These are phyloP conservation scores for Sphaeridia pumilis DNA, from an alignment of 2,888 invertebrate genomes.

Conservation along the genomic window DNA sequence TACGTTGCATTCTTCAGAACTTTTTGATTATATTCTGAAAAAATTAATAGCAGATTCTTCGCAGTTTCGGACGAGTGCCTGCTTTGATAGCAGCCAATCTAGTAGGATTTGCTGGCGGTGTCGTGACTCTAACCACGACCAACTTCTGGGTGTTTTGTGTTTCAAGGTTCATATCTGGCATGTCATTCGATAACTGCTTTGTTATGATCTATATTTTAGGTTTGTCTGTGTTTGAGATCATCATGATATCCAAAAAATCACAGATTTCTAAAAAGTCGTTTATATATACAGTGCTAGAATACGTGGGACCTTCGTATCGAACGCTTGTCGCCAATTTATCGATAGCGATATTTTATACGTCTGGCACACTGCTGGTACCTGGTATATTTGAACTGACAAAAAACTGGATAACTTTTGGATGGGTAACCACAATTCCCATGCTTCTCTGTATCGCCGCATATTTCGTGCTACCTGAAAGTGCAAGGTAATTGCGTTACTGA, in stretches of 20 bases:
- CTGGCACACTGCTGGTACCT: constrained; percentile 64
- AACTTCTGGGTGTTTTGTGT: constrained; percentile 65
- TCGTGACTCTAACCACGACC: constrained; percentile 56
- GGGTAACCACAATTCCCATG: constrained; percentile 67
- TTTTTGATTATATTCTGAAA: too few relatives aligned
- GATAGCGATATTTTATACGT: constrained; percentile 74
- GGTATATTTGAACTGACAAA: constrained; percentile 71
- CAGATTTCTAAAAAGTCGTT: too few relatives aligned
- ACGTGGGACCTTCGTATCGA: constrained; percentile 79
- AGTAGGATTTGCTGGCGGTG: constrained; percentile 56
- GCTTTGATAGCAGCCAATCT: constrained; percentile 66
- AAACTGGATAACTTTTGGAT: constrained; percentile 66
- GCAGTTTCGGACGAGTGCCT: constrained; percentile 64
- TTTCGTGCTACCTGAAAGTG: constrained; percentile 53
- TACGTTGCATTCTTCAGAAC: constrained; percentile 12
- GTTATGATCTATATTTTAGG: constrained; percentile 89
- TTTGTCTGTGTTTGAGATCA: too few relatives aligned
- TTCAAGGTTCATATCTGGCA: constrained; percentile 71
- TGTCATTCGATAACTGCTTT: constrained; percentile 81
- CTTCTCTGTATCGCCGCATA: constrained; percentile 37
- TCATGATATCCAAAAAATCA: too few relatives aligned
- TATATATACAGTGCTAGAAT: constrained; percentile 68
- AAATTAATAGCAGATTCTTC: too few relatives aligned
- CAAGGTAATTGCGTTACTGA: constrained; percentile 51
- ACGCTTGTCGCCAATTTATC: constrained; percentile 87